A percentile compares a stretch with the other conserved stretches of the same genome.
Evolutionary conservation across 2,113 vertebrate species (phyloP).

Genomic region (Glaucidium brasilianum): DNA sequence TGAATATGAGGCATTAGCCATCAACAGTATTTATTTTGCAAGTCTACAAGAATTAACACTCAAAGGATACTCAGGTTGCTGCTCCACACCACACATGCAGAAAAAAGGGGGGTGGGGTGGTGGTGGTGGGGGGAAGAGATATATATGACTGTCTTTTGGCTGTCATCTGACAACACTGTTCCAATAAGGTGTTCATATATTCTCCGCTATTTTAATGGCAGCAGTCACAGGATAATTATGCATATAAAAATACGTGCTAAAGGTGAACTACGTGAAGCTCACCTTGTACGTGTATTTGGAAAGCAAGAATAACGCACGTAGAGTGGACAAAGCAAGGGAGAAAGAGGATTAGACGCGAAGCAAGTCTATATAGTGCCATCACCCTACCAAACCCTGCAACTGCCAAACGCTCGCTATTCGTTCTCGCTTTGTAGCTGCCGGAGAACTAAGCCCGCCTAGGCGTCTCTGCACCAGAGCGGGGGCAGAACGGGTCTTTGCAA

Average conservation of each 20-base stretch:
- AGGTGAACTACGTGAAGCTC: background rate
- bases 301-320: fast-evolving
- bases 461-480: background rate
- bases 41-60: background rate
- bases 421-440: background rate
- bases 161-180: background rate
- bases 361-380: background rate
- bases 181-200: background rate
- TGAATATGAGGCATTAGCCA: background rate
- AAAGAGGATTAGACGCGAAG: background rate
- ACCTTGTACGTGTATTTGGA: fast-evolving
- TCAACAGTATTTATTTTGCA: background rate
- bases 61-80: background rate
- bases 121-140: no score
- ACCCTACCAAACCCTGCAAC: slow-evolving; percentile 15
- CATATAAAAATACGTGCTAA: fast-evolving
- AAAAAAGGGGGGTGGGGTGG: background rate
- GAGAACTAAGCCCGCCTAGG: no score
- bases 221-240: background rate
- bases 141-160: background rate
- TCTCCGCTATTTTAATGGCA: background rate
- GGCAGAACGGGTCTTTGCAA: fast-evolving
- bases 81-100: fast-evolving
- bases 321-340: background rate
- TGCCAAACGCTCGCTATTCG: background rate